Evolutionary conservation across 30 jellyfish, hydroid and myxozoan genomes (phyloP), one percentile per base, ranked within the genome.

Genomic region (Rhopilema esculentum): DNA sequence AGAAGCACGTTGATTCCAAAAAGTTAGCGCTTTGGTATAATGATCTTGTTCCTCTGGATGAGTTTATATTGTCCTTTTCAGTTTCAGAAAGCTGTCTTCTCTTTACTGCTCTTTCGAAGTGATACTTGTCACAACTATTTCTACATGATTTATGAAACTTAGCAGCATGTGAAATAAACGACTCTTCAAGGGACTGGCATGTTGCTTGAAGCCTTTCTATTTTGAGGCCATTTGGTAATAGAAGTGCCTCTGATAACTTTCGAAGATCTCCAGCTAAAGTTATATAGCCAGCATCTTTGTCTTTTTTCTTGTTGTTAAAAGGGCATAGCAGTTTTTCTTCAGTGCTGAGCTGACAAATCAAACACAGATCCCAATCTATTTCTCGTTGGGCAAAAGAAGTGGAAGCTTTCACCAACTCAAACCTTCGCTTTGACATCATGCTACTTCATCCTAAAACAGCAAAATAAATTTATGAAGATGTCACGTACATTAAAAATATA

Each of bases 131-230:
- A 79, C 52, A 77, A 18, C 49, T 25, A 49, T 28, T 25, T 50
- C 88, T 50, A 77, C 88, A 77, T 28, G 51, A n/a, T n/a, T 77
- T 53, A 53, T 77, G 88, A 30, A 77, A 53, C 61, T 77, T 77
- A 21, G 88, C 88, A n/a, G 27, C 69, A 53, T 77, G 25, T 23
- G 77, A 49, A 6, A 53, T n/a, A 40, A 77, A 74, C 27, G 85
- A 24, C 23, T 74, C 71, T 74, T 28, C 85, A 19, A 74, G 31
- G 30, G 73, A 63, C 73, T 67, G 57, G 29, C 29, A 69, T 74
- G 66, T 49, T 28, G 27, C 71, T 12, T 30, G 72, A 30, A 74
- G 85, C 17, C 70, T 31, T 23, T 21, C 31, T 24, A 74, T 21
- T 30, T 19, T 24, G 24, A 74, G 33, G 27, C 85, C 57, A 21